A percentile compares a stretch with the other conserved stretches of the same genome.
phyloP scores from a whole-genome alignment of 2,888 invertebrate genomes.

The Aspidiotus destructor region DNA sequence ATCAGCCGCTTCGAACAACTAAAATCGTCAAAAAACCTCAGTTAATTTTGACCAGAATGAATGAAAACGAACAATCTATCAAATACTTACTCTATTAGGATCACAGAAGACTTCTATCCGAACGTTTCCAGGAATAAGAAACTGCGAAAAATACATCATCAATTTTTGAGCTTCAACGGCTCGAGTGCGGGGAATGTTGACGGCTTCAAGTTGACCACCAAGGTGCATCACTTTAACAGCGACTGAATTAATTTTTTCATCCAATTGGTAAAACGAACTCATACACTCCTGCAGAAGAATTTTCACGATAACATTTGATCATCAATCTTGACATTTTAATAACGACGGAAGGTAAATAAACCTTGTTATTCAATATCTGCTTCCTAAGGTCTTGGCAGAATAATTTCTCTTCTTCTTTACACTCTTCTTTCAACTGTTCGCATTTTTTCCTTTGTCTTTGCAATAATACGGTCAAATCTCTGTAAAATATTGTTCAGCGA shows the following conservation, averaged over 20 bases:
- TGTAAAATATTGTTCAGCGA: slow-evolving; percentile 37
- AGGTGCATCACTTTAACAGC: slow-evolving; percentile 95
- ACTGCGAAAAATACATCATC: slow-evolving; percentile 47
- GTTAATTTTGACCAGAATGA: neutral
- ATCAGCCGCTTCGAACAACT: slow-evolving; percentile 72
- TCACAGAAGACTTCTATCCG: slow-evolving; percentile 80
- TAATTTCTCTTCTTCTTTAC: slow-evolving; percentile 75
- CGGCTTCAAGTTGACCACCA: slow-evolving; percentile 96
- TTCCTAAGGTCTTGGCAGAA: slow-evolving; percentile 71
- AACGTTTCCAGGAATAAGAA: slow-evolving; percentile 57
- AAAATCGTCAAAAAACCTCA: neutral
- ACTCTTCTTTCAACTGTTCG: slow-evolving; percentile 65
- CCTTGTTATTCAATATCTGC: slow-evolving; percentile 77
- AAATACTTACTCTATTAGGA: slow-evolving; percentile 54
- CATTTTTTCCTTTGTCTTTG: slow-evolving; percentile 80
- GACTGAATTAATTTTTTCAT: slow-evolving; percentile 91
- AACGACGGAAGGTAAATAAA: slow-evolving; percentile 39
- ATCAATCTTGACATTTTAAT: neutral
- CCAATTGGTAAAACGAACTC: slow-evolving; percentile 42
- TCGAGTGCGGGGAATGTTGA: slow-evolving; percentile 85
- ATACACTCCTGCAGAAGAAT: slow-evolving; percentile 37
- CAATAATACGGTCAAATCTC: slow-evolving; percentile 59
- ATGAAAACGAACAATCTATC: slow-evolving; percentile 18
- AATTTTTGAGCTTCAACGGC: slow-evolving; percentile 91
- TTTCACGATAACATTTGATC: neutral